phyloP scores from a whole-genome alignment of 2,888 invertebrate species.

The Drosophila lacicola region DNA sequence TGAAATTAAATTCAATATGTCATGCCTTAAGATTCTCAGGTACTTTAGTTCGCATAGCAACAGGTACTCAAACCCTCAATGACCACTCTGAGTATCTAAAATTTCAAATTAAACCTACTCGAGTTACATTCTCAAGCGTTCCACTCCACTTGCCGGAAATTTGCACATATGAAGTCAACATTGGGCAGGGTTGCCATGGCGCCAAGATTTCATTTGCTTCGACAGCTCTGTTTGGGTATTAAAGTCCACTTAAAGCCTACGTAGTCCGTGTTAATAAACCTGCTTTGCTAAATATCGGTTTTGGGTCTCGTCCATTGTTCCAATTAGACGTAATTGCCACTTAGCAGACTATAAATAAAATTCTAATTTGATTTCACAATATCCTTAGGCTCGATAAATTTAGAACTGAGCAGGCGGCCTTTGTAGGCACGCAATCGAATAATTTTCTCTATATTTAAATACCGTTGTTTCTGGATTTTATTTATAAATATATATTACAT shows the following conservation, averaged over 20 bases:
- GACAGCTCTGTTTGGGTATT: conserved; percentile 1
- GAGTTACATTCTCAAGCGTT: not conserved
- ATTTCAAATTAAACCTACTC: conserved; percentile 7
- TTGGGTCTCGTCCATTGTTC: not conserved
- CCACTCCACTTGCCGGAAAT: not conserved
- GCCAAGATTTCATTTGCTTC: not conserved
- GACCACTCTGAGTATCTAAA: not conserved
- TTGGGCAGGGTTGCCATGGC: conserved; percentile 2
- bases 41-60: not conserved
- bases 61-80: not conserved
- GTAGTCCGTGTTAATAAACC: not conserved
- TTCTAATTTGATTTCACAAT: conserved; percentile 18
- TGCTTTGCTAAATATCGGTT: not conserved
- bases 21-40: not conserved
- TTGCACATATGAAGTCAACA: not conserved
- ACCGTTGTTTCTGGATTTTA: not conserved
- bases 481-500: no score
- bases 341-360: conserved; percentile 18
- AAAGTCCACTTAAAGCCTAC: not conserved
- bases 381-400: conserved; percentile 8
- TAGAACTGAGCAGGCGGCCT: not conserved
- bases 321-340: conserved; percentile 23
- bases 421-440: conserved; percentile 5
- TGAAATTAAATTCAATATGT: no score
- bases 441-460: conserved; percentile 14